Percentiles rank a stretch among this genome's conserved stretches.
Conservation (phyloP, 2,888 invertebrate genomes). For the Frankliniella intonsa region DNA sequence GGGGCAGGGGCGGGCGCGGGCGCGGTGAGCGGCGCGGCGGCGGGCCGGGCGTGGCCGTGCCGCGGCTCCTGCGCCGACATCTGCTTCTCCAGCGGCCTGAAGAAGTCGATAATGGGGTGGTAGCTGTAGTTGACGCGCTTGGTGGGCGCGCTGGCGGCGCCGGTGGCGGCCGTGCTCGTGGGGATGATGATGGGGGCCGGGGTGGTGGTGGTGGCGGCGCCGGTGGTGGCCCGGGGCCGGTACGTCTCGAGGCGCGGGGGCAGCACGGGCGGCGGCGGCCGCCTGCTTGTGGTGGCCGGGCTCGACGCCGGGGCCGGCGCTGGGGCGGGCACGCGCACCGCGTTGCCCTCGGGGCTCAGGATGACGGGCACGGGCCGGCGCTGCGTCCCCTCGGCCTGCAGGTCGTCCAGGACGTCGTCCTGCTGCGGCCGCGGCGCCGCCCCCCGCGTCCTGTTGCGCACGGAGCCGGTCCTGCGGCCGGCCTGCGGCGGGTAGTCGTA, state of each 20-base stretch:
- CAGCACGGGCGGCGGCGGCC: slow-evolving; percentile 32
- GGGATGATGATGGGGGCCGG: not conserved
- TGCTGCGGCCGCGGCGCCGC: not conserved
- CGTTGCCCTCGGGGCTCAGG: not conserved
- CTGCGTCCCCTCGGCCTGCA: slow-evolving; percentile 28
- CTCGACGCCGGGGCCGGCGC: slow-evolving; percentile 29
- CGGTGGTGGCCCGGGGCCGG: slow-evolving; percentile 27
- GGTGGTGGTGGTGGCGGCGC: slow-evolving; percentile 24
- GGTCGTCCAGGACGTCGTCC: slow-evolving; percentile 6
- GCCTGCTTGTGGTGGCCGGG: slow-evolving; percentile 28
- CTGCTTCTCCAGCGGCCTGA: slow-evolving; percentile 56
- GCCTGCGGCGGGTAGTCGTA: slow-evolving; percentile 29
- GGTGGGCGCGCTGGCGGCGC: slow-evolving; percentile 28
- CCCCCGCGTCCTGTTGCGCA: slow-evolving; percentile 2
- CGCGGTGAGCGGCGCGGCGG: slow-evolving; percentile 21
- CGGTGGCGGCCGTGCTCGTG: slow-evolving; percentile 3
- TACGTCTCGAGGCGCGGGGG: slow-evolving; percentile 23
- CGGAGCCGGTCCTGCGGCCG: slow-evolving; percentile 27
- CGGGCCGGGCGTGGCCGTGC: slow-evolving; percentile 35
- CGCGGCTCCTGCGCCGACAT: slow-evolving; percentile 55
- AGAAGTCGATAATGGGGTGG: slow-evolving; percentile 78
- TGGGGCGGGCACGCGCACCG: slow-evolving; percentile 29
- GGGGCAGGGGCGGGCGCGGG: not conserved
- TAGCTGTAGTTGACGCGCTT: slow-evolving; percentile 73
- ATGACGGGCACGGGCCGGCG: not conserved